Evolutionary conservation across 2,797 vertebrate species (phyloP).

Genomic region (Protosalanx chinensis): DNA sequence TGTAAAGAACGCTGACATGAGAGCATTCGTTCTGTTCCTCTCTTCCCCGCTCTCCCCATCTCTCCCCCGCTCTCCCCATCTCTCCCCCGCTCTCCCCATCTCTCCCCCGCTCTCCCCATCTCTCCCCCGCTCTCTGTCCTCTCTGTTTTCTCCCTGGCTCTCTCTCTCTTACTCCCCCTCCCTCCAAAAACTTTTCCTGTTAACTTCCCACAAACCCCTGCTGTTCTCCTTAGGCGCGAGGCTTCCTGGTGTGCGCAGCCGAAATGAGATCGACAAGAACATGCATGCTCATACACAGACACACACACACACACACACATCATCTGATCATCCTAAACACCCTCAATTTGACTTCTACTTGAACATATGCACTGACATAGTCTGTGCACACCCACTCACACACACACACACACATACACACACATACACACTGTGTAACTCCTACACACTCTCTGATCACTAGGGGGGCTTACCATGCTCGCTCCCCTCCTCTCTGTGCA

Average conservation of each 20-base stretch:
- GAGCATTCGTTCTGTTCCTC: not conserved
- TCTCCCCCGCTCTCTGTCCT: not conserved
- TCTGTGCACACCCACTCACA: slow-evolving; percentile 13
- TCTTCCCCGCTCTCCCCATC: slow-evolving; percentile 1
- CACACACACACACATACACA: slow-evolving; percentile 5
- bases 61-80: not conserved
- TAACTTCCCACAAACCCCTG: slow-evolving; percentile 24
- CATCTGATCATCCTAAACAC: no score
- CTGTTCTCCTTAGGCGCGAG: slow-evolving; percentile 36
- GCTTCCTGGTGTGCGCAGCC: slow-evolving; percentile 33
- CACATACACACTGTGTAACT: not conserved
- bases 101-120: not conserved
- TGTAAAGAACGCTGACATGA: not conserved
- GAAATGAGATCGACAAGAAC: slow-evolving; percentile 21
- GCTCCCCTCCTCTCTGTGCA: slow-evolving; percentile 12
- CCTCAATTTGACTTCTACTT: no score
- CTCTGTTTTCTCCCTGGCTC: slow-evolving; percentile 3
- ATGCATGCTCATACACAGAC: not conserved
- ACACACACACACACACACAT: slow-evolving; percentile 2
- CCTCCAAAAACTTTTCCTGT: not conserved
- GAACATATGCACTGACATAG: not conserved
- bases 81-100: not conserved
- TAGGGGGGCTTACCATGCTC: slow-evolving; percentile 25
- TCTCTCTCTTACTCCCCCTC: not conserved
- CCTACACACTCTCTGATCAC: slow-evolving; percentile 31